Evolutionary conservation across 2,888 invertebrate species (phyloP).

Genomic region (Mythimna pallens): DNA sequence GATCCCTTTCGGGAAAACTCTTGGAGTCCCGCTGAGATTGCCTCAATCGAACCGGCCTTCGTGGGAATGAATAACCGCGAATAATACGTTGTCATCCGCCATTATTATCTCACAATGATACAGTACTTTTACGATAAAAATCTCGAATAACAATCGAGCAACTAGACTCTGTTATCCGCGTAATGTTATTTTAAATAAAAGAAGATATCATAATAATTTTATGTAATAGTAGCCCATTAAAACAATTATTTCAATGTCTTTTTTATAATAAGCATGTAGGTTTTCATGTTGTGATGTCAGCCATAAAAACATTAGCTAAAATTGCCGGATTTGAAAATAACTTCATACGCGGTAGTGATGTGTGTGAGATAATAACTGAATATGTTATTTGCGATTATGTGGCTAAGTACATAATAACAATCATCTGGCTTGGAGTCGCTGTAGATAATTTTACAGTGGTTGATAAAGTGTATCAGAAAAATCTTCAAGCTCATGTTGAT

Average conservation of each 20-base stretch:
- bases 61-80: conserved; percentile 87
- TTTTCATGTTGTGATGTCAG: conserved; percentile 76
- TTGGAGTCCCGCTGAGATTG: conserved; percentile 88
- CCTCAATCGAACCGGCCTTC: conserved; percentile 81
- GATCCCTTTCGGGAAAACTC: conserved; percentile 86
- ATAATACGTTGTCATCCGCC: conserved; percentile 90
- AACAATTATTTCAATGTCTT: conserved; percentile 86
- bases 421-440: conserved; percentile 16
- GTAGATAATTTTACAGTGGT: neutral
- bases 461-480: neutral
- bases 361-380: conserved; percentile 64
- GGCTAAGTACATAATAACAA: conserved; percentile 51
- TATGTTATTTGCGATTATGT: conserved; percentile 60
- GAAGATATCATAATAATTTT: conserved; percentile 82
- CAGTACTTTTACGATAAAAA: conserved; percentile 89
- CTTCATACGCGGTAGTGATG: conserved; percentile 71
- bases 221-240: conserved; percentile 80
- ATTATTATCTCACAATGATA: conserved; percentile 90
- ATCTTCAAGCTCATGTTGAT: neutral
- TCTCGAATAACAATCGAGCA: conserved; percentile 85
- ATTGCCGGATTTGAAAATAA: conserved; percentile 80
- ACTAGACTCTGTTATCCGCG: conserved; percentile 71
- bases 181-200: conserved; percentile 85
- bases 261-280: conserved; percentile 74
- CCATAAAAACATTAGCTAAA: conserved; percentile 78